Evolutionary conservation across 1,140 invertebrate species (phyloP).

Genomic region (Leptopilina clavipes): DNA sequence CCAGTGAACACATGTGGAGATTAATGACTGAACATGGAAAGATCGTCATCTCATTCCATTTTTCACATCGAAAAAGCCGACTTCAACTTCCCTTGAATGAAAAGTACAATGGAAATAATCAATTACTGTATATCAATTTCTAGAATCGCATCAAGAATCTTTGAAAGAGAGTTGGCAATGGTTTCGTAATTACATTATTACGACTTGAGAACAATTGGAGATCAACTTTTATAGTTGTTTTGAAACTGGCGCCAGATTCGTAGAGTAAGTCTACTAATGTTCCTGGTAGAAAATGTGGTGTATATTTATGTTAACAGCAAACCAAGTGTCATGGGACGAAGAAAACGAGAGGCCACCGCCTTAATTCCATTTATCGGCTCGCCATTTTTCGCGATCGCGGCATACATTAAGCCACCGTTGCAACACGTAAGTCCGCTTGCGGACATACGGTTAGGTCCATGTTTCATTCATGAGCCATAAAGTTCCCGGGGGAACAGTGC

Average conservation of each 20-base stretch:
- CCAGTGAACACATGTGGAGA: conserved; percentile 11
- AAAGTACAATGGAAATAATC: too few relatives aligned
- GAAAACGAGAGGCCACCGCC: conserved; percentile 39
- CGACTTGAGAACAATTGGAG: too few relatives aligned
- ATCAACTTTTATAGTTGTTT: too few relatives aligned
- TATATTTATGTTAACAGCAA: neutral
- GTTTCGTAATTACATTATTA: neutral
- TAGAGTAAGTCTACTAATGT: neutral
- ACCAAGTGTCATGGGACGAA: neutral
- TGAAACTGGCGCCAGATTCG: neutral
- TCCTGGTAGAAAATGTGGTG: neutral
- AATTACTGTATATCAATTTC: too few relatives aligned
- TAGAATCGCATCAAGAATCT: too few relatives aligned
- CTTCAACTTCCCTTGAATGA: too few relatives aligned
- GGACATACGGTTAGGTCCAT: conserved; percentile 63
- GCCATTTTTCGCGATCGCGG: conserved; percentile 61
- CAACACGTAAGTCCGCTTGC: conserved; percentile 60
- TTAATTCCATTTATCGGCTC: conserved; percentile 63
- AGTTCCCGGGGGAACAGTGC: conserved; percentile 52
- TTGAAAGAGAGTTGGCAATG: neutral
- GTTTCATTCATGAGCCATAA: conserved; percentile 73
- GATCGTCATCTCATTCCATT: too few relatives aligned
- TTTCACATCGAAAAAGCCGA: too few relatives aligned
- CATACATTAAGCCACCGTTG: conserved; percentile 59
- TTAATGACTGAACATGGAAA: too few relatives aligned